Conservation (phyloP, 2,113 vertebrate species). For the Abramis brama region DNA sequence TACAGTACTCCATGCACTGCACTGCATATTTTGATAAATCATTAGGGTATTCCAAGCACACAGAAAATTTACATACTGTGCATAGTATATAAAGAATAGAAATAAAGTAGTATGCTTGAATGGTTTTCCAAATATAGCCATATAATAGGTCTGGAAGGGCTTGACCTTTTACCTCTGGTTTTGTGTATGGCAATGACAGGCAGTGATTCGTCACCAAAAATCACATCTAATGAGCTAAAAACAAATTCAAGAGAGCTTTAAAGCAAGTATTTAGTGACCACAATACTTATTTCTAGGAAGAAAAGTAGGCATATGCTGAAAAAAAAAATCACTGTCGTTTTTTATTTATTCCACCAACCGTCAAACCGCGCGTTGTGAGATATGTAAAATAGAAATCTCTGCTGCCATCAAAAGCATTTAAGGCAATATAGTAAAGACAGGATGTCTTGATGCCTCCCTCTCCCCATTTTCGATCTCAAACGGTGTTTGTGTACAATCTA, state of each 20-base stretch:
- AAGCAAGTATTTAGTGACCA: neutral
- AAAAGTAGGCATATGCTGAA: neutral
- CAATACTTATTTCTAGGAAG: neutral
- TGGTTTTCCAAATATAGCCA: neutral
- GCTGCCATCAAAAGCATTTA: neutral
- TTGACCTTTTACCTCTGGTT: slow-evolving; percentile 9
- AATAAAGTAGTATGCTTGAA: no score
- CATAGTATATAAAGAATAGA: neutral
- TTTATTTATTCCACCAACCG: neutral
- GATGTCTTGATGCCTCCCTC: neutral
- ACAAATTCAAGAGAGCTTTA: neutral
- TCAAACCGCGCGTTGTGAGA: neutral
- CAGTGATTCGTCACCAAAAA: neutral
- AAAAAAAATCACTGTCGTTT: neutral
- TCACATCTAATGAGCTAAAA: neutral
- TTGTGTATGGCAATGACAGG: neutral
- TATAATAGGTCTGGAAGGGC: neutral
- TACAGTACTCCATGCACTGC: no score
- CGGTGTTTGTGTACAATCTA: neutral
- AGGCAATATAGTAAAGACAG: neutral
- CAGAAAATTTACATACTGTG: neutral
- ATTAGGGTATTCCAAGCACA: neutral
- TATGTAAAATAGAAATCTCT: neutral
- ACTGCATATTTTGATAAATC: neutral
- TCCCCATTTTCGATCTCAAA: neutral